These are phyloP conservation scores for Amblyraja radiata DNA, from an alignment of 2,797 vertebrate genomes.

Conservation along the genomic window DNA sequence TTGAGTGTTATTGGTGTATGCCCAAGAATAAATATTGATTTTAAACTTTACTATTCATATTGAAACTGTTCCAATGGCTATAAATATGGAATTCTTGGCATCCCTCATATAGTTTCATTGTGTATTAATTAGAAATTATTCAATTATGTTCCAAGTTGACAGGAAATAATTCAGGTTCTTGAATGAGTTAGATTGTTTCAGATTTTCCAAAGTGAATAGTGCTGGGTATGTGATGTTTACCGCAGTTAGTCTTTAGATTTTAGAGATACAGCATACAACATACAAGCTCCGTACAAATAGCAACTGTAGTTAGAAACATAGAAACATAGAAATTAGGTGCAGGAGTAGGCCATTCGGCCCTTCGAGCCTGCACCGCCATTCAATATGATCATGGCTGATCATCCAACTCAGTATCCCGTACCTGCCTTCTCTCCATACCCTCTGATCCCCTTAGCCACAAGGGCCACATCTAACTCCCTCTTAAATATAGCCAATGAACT, in stretches of 20 bases:
- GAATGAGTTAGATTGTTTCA: neutral
- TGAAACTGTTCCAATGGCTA: neutral
- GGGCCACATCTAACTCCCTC: no score
- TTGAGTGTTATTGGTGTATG: neutral
- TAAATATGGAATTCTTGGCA: neutral
- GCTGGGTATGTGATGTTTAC: neutral
- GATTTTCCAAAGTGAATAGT: neutral
- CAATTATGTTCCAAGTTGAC: neutral
- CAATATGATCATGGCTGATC: no score
- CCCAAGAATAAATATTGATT: neutral
- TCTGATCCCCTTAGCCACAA: no score
- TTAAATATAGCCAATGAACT: no score
- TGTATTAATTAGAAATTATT: constrained; percentile 10
- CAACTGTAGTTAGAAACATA: no score
- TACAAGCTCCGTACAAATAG: no score
- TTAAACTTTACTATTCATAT: neutral
- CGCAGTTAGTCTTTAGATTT: neutral
- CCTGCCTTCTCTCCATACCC: no score
- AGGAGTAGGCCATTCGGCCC: no score
- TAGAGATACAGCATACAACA: no score
- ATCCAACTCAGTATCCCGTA: no score
- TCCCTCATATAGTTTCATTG: neutral
- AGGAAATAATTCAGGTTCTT: neutral
- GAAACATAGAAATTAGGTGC: no score
- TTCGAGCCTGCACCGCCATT: no score